Base-by-base conservation (phyloP, 2,888 invertebrate genomes). In the Pheosia tremula region DNA sequence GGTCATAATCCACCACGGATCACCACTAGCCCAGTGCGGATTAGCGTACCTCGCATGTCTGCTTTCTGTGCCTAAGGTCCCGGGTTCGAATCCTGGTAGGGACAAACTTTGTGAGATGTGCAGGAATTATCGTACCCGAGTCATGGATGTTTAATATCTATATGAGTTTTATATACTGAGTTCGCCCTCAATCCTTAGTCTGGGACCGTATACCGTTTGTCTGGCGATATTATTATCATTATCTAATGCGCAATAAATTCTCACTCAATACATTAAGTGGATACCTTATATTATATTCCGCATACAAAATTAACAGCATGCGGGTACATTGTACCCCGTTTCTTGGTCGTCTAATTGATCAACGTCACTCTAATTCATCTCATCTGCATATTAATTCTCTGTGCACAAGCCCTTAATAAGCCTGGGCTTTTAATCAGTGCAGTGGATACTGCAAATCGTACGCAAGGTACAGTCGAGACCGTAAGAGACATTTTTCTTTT, bases 311-410 rank as follows among this genome's bases (percentile, higher is more conserved):
- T 69, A 66, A 59, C 56, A 71, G 68, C 66, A 92, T 92, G 89
- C 92, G 92, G 92, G 92, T 67, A 56, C 67, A 91, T 90, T 92
- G 85, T 88, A 59, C 70, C 62, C 68, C 68, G 58, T 63, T 71
- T 75, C 78, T 83, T 77, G 66, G 68, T 60, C 71, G 76, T 68
- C 82, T 78, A 81, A 90, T 91, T 91, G 81, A 92, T 92, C 92
- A 90, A 89, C 85, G 81, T 83, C 83, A 83, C 75, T 80, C 80
- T 85, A 87, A 89, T 89, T 87, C 80, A 73, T 71, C 87, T 89
- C 85, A 91, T 91, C 84, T 92, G 88, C 92, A 91, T 92, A 86
- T 86, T 88, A 89, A 88, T 89, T 87, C 75, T 58, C 58, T 54
- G 5, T 13, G 56, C 56, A 11, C 63, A 66, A 70, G 75, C 77